Conservation (phyloP, 2,888 invertebrate species). For the Hemistola chrysoprasaria region DNA sequence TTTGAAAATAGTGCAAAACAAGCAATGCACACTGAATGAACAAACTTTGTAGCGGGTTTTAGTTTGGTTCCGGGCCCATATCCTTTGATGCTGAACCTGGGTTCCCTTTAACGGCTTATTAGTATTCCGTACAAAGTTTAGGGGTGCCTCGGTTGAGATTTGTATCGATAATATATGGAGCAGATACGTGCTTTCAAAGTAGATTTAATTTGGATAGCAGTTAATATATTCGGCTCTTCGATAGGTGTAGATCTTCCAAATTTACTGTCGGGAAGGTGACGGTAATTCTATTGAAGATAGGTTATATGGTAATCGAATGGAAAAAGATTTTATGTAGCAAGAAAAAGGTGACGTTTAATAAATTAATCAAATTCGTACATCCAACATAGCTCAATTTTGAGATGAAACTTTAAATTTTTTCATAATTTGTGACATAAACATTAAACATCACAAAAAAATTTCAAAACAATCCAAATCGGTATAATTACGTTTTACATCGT, state of each 20-base stretch:
- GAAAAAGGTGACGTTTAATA: too few species aligned
- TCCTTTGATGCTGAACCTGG: constrained; percentile 49
- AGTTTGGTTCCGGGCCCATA: constrained; percentile 33
- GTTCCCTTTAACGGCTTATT: constrained; percentile 56
- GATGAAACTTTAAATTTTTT: too few species aligned
- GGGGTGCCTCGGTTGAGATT: constrained; percentile 59
- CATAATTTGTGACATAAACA: too few species aligned
- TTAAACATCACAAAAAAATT: too few species aligned
- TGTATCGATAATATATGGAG: constrained; percentile 61
- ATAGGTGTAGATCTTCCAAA: constrained; percentile 17
- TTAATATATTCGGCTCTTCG: constrained; percentile 19
- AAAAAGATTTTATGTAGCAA: too few species aligned
- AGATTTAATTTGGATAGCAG: constrained; percentile 28
- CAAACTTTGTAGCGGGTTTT: constrained; percentile 39
- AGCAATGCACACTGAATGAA: constrained; percentile 13
- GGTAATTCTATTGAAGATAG: constrained; percentile 8
- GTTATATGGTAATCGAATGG: too few species aligned
- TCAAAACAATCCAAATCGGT: too few species aligned
- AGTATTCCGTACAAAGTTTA: constrained; percentile 70
- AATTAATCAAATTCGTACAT: too few species aligned
- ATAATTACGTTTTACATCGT: too few species aligned
- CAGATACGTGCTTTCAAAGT: constrained; percentile 46
- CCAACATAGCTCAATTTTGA: too few species aligned
- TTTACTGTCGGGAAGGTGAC: constrained; percentile 11
- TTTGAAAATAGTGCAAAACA: constrained; percentile 18